These are phyloP conservation scores for Chiropotes sagulatus DNA, from an alignment of 2,797 vertebrate species.

Conservation along the genomic window DNA sequence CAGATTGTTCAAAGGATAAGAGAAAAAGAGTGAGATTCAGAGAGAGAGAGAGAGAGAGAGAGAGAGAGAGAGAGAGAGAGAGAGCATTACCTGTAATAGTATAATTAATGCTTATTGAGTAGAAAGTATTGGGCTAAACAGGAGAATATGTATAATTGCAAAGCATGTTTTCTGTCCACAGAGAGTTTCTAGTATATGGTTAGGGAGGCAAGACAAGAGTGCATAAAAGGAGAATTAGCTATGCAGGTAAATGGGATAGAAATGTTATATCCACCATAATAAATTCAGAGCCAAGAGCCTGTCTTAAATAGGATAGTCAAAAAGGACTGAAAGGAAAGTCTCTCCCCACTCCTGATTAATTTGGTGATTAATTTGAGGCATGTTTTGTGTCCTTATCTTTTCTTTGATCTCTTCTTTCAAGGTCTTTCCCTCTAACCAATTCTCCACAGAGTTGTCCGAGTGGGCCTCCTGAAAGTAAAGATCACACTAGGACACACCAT, in stretches of 20 bases:
- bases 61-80: background rate
- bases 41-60: background rate
- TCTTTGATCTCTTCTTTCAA: background rate
- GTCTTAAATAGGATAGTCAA: background rate
- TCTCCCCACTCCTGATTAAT: background rate
- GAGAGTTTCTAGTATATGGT: background rate
- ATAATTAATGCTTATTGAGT: background rate
- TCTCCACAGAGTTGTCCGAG: background rate
- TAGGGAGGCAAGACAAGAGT: background rate
- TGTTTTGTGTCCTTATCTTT: background rate
- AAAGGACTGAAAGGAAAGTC: background rate
- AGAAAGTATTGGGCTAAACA: background rate
- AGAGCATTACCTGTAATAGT: background rate
- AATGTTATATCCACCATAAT: too few species aligned
- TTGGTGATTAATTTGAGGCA: background rate
- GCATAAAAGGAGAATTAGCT: background rate
- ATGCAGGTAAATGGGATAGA: background rate
- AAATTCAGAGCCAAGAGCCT: background rate
- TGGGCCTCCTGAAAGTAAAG: background rate
- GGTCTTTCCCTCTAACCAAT: background rate
- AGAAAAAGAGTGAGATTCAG: background rate
- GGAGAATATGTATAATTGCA: background rate
- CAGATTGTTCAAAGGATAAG: background rate
- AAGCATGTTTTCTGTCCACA: background rate
- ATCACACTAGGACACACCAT: background rate